phyloP scores from a whole-genome alignment of 2,888 invertebrate genomes.

The Lutraria lutraria region DNA sequence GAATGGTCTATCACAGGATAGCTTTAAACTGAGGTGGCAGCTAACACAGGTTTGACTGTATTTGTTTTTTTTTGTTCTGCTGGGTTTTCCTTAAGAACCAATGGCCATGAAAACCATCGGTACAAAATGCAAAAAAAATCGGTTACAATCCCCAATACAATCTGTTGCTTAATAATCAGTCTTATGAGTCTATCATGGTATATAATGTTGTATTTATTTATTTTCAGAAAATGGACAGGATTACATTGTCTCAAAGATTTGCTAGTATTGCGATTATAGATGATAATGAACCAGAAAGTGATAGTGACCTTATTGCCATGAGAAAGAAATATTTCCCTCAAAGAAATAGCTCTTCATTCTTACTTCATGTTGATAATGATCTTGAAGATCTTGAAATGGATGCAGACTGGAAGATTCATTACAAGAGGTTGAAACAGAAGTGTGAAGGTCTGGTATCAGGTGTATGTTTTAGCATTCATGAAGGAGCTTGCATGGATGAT shows the following conservation, averaged over 20 bases:
- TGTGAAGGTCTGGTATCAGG: background rate
- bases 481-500: background rate
- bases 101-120: too few relatives aligned
- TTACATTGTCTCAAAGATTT: constrained; percentile 30
- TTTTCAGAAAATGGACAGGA: constrained; percentile 9
- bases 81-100: too few relatives aligned
- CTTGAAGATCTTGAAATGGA: background rate
- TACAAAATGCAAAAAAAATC: too few relatives aligned
- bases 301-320: constrained; percentile 13
- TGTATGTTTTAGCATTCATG: background rate
- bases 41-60: too few relatives aligned
- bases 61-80: too few relatives aligned
- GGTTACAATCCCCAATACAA: too few relatives aligned
- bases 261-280: background rate
- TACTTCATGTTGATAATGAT: too few relatives aligned
- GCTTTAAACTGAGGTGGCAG: too few relatives aligned
- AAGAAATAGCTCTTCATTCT: background rate
- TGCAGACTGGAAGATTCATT: constrained; percentile 18
- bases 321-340: background rate
- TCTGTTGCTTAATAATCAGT: too few relatives aligned
- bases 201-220: constrained; percentile 1
- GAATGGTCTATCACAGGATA: too few relatives aligned
- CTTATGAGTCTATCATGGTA: too few relatives aligned
- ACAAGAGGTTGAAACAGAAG: constrained; percentile 13
- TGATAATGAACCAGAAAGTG: constrained; percentile 3